A percentile compares a stretch with the other conserved stretches of the same genome.
These are phyloP conservation scores for Pomacea canaliculata DNA, from an alignment of 2,888 invertebrate species.

Conservation along the genomic window DNA sequence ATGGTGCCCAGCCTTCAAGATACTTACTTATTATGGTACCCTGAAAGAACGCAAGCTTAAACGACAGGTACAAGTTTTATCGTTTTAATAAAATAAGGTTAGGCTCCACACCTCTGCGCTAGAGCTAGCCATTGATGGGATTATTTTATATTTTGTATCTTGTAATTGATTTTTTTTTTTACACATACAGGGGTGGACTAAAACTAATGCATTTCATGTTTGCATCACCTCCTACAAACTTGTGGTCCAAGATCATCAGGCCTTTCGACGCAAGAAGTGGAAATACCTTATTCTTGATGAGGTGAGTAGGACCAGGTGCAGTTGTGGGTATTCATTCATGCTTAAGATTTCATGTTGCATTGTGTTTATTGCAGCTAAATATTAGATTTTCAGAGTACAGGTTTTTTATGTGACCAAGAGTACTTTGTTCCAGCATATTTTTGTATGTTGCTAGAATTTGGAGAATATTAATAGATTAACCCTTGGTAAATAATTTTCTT, in stretches of 20 bases:
- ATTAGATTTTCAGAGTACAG: too few species aligned
- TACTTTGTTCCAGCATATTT: too few species aligned
- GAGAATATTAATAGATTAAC: too few species aligned
- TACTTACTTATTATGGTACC: constrained; percentile 96
- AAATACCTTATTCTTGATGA: constrained; percentile 96
- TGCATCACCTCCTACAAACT: constrained; percentile 98
- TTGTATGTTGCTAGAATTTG: too few species aligned
- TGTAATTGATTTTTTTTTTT: too few species aligned
- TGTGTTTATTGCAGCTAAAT: too few species aligned
- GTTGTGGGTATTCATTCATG: too few species aligned
- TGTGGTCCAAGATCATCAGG: constrained; percentile 97
- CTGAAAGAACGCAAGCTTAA: constrained; percentile 86
- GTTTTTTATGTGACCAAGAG: too few species aligned
- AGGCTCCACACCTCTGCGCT: neutral
- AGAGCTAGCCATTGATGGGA: neutral
- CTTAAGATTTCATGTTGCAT: too few species aligned
- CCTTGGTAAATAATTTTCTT: neutral
- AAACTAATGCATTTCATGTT: constrained; percentile 94
- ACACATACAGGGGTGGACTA: constrained; percentile 85
- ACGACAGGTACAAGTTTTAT: constrained; percentile 62
- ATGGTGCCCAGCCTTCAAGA: constrained; percentile 99
- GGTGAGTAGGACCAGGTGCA: constrained; percentile 47
- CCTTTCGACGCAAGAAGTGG: constrained; percentile 97
- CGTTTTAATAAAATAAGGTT: neutral
- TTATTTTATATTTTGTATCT: too few species aligned